Evolutionary conservation across 1,140 invertebrate species (phyloP), one percentile per base, ranked within the genome.

Genomic region (Drosophila tani): DNA sequence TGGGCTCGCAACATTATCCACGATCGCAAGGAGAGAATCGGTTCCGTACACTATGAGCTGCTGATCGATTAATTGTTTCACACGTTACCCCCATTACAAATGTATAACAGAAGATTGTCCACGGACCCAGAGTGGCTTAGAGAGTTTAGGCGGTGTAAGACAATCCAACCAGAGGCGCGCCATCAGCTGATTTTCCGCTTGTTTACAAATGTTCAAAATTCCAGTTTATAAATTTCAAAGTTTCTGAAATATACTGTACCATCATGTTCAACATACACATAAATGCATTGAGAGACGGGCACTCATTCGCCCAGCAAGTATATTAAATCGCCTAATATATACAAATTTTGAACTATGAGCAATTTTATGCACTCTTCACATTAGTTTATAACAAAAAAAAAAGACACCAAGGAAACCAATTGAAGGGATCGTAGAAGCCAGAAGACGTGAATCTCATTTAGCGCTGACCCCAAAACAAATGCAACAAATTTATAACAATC

Each of bases 1-100:
- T 98, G 97, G 97, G 97, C 97, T 51, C 95, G 95, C 79, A 98
- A 98, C 93, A 98, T 98, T 63, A 93, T 94, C 12, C 96, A 97
- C 83, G 95, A 96, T 92, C 94, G 96, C 62, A 94, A 95, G 84
- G 96, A 97, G n/a, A 94, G 95, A 81, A 93, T 97, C 38, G 98
- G 97, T 24, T 95, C 96, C 35, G 97, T 98, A 17, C 97, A 98
- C 92, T 98, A 98, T 92, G 97, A 98, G 93, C 93, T 98, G 38
- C 94, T 98, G 93, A 96, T 98, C 74, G 97, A 98, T 94, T 98
- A 97, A 95, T 77, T 50, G 50, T 15, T 29, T 51, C 11, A 55
- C 32, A 65, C 11, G 50, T 55, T 55, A 46, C 53, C 40, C 40
- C 47, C 32, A 53, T 67, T 35, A 51, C 27, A 67, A 53, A 53